These are phyloP conservation scores for Leucosticte australis DNA, from an alignment of 2,113 vertebrate species.

Conservation along the genomic window DNA sequence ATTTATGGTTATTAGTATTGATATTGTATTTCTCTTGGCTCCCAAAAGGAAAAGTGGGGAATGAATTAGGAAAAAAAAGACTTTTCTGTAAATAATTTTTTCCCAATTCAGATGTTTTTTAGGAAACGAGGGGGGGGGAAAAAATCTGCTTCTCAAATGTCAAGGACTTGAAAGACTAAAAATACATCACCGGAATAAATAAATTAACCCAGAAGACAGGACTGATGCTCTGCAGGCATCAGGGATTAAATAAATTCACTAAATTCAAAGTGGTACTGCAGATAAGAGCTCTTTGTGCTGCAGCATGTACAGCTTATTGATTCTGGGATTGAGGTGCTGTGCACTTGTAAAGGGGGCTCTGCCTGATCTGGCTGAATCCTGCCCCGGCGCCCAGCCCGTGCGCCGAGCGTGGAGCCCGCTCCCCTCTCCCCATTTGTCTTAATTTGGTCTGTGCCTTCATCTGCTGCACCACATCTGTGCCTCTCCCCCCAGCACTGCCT, in stretches of 20 bases:
- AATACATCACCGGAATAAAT: constrained; percentile 48
- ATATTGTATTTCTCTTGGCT: neutral
- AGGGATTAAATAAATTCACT: constrained; percentile 53
- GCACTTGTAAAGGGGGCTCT: constrained; percentile 16
- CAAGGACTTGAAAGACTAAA: constrained; percentile 48
- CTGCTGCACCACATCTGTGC: neutral
- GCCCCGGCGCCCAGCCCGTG: neutral
- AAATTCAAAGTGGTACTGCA: constrained; percentile 43
- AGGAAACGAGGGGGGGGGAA: neutral
- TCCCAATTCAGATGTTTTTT: neutral
- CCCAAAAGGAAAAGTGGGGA: neutral
- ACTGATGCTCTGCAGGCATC: constrained; percentile 34
- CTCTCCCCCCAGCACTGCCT: neutral
- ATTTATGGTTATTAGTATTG: neutral
- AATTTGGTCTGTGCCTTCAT: neutral
- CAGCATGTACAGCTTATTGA: constrained; percentile 59
- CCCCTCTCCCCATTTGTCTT: neutral
- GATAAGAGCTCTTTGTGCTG: constrained; percentile 61
- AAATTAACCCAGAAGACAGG: constrained; percentile 44
- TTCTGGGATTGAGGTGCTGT: constrained; percentile 38
- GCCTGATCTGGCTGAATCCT: neutral
- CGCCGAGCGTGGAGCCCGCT: neutral
- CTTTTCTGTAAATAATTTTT: neutral
- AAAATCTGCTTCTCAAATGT: neutral
- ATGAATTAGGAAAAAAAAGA: neutral